Percentiles rank a stretch among this genome's conserved stretches.
These are phyloP conservation scores for Nemurella pictetii DNA, from an alignment of 2,888 invertebrate genomes.

Conservation along the genomic window DNA sequence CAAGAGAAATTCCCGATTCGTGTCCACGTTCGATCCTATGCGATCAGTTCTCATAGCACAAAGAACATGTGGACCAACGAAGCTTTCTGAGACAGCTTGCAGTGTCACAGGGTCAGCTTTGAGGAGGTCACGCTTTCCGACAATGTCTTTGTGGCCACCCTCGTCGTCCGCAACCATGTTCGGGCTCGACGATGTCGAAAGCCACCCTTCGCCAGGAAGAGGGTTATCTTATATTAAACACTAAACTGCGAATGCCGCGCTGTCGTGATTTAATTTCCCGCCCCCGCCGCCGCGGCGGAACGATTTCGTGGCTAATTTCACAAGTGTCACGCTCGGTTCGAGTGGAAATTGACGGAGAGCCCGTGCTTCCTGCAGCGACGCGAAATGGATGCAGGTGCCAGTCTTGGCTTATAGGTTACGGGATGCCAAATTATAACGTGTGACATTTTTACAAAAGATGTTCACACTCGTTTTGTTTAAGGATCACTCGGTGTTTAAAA, in stretches of 20 bases:
- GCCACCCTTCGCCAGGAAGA: not conserved
- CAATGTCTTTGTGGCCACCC: not conserved
- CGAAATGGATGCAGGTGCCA: not conserved
- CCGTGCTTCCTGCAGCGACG: not conserved
- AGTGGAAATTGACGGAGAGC: not conserved
- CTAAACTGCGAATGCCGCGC: not conserved
- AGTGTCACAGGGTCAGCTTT: not conserved
- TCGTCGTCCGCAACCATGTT: not conserved
- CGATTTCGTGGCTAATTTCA: not conserved
- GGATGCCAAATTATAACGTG: not conserved
- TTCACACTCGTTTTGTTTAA: not conserved
- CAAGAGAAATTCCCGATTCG: no score
- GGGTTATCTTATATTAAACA: not conserved
- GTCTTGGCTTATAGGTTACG: not conserved
- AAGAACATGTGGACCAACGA: not conserved
- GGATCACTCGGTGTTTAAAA: no score
- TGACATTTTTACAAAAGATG: not conserved
- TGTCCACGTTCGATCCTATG: no score
- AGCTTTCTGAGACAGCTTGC: not conserved
- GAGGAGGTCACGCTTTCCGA: not conserved
- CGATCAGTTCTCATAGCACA: not conserved
- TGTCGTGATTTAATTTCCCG: not conserved
- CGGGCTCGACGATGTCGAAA: not conserved
- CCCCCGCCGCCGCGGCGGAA: no score
- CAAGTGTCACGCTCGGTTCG: not conserved